These are phyloP conservation scores for Pyrocephalus nanus DNA, from an alignment of 2,797 vertebrate genomes.

Conservation along the genomic window DNA sequence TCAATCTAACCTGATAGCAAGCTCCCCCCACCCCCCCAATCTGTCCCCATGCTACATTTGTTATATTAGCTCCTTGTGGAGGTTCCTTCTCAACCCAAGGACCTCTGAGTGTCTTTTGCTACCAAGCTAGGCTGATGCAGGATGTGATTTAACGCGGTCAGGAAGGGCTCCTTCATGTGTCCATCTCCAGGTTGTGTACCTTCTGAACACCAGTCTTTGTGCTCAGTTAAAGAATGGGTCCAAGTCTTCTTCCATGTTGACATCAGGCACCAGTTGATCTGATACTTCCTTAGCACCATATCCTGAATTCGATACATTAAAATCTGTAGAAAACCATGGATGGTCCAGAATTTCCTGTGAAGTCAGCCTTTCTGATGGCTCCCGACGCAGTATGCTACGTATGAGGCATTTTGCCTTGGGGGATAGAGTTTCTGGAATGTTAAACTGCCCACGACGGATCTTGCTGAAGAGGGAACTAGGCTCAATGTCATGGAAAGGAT, in stretches of 20 bases:
- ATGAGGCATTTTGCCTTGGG: slow-evolving; percentile 99
- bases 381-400: slow-evolving; percentile 94
- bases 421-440: slow-evolving; percentile 96
- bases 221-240: slow-evolving; percentile 98
- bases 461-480: slow-evolving; percentile 98
- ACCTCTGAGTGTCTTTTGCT: slow-evolving; percentile 71
- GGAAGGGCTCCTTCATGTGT: slow-evolving; percentile 83
- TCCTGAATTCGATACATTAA: slow-evolving; percentile 79
- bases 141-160: slow-evolving; percentile 82
- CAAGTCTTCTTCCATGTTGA: slow-evolving; percentile 97
- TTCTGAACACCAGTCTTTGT: slow-evolving; percentile 74
- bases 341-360: slow-evolving; percentile 98
- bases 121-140: slow-evolving; percentile 73
- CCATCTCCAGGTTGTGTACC: slow-evolving; percentile 75
- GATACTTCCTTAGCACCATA: slow-evolving; percentile 88
- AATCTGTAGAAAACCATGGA: slow-evolving; percentile 93
- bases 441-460: slow-evolving; percentile 98
- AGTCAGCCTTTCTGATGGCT: slow-evolving; percentile 96
- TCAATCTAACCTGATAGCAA: slow-evolving; percentile 78
- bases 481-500: slow-evolving; percentile 98
- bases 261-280: slow-evolving; percentile 97
- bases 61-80: slow-evolving; percentile 74
- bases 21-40: slow-evolving; percentile 64
- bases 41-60: slow-evolving; percentile 83
- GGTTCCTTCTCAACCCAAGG: slow-evolving; percentile 70